Percentiles rank a stretch among this genome's conserved stretches.
phyloP scores from a whole-genome alignment of 53 echinoderm and acorn worm genomes.

The Apostichopus leukothele region DNA sequence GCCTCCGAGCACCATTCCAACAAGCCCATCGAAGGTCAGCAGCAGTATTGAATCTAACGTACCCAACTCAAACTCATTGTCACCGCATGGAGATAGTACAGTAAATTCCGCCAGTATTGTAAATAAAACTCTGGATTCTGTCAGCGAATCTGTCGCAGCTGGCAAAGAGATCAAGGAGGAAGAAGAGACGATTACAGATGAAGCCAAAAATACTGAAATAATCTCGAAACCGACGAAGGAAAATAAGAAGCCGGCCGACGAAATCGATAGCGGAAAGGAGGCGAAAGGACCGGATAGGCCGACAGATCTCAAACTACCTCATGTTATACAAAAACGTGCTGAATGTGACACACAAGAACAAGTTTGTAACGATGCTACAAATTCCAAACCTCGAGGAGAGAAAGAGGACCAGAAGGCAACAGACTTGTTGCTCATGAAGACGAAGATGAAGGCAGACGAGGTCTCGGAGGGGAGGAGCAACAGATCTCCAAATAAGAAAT shows the following conservation, averaged over 20 bases:
- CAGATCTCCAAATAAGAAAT: not conserved
- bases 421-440: slow-evolving; percentile 10
- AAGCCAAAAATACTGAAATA: not conserved
- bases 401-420: slow-evolving; percentile 4
- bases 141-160: not conserved
- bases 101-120: not conserved
- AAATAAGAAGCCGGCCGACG: not conserved
- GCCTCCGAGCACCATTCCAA: slow-evolving; percentile 6
- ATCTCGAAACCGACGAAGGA: not conserved
- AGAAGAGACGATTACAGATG: not conserved
- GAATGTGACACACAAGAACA: not conserved
- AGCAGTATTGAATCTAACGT: not conserved
- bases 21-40: not conserved
- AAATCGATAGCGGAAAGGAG: not conserved
- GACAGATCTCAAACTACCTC: slow-evolving; percentile 5
- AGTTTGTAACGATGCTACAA: not conserved
- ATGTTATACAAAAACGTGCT: not conserved
- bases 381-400: not conserved
- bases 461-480: not conserved
- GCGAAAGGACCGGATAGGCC: not conserved
- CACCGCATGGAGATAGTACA: not conserved
- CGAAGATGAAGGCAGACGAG: not conserved
- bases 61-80: not conserved
- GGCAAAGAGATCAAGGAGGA: not conserved
- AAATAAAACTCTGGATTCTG: not conserved